A percentile compares a stretch with the other conserved stretches of the same genome.
phyloP scores from a whole-genome alignment of 2,113 vertebrate species.

The Hypomesus transpacificus region DNA sequence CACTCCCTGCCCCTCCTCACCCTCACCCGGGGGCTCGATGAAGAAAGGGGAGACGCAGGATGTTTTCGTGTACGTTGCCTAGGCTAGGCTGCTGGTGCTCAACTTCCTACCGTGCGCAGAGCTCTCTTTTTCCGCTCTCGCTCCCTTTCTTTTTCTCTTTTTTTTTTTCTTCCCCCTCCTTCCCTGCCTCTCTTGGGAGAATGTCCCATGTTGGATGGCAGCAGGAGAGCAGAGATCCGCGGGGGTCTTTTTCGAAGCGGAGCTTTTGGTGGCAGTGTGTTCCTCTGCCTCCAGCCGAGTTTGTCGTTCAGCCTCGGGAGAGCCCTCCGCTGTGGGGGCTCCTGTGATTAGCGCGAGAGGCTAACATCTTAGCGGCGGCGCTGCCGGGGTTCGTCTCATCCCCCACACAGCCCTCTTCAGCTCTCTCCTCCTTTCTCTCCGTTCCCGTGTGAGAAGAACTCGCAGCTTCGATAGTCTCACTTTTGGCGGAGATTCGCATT shows the following conservation, averaged over 20 bases:
- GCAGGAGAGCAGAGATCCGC: slow-evolving; percentile 58
- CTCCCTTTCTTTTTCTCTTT: slow-evolving; percentile 51
- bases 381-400: no score
- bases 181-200: slow-evolving; percentile 43
- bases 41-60: slow-evolving; percentile 50
- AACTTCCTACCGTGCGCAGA: slow-evolving; percentile 59
- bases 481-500: no score
- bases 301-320: slow-evolving; percentile 42
- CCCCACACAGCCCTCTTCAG: no score
- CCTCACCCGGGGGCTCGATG: slow-evolving; percentile 31
- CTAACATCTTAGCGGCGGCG: slow-evolving; percentile 44
- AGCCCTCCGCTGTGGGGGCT: slow-evolving; percentile 36
- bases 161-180: slow-evolving; percentile 29
- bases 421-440: no score
- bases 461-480: slow-evolving; percentile 9
- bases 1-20: slow-evolving; percentile 27
- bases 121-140: slow-evolving; percentile 59
- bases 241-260: slow-evolving; percentile 60
- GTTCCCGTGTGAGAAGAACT: background rate
- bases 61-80: slow-evolving; percentile 63
- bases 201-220: slow-evolving; percentile 66
- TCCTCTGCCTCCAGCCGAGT: slow-evolving; percentile 48
- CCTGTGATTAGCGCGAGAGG: slow-evolving; percentile 52
- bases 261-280: slow-evolving; percentile 53
- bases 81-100: slow-evolving; percentile 69